Percentiles rank a stretch among this genome's conserved stretches.
Conservation (phyloP, 92 coral and sea anemone species). For the Siderastrea radians region DNA sequence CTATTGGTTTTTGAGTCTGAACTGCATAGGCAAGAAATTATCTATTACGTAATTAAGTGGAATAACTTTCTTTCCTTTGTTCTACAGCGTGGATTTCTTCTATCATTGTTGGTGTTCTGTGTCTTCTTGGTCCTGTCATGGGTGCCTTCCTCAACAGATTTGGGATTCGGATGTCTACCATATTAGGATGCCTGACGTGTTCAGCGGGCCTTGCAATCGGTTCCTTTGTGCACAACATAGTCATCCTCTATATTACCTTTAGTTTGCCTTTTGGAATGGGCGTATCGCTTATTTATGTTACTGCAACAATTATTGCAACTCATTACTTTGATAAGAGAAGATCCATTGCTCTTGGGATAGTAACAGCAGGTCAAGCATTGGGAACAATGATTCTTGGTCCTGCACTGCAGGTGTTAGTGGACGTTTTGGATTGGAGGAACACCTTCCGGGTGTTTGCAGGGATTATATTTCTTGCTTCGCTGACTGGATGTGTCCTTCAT, state of each 20-base stretch:
- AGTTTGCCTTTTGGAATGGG: constrained; percentile 58
- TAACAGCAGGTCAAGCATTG: constrained; percentile 44
- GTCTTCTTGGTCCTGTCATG: constrained; percentile 40
- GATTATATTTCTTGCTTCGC: background rate
- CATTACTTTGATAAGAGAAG: constrained; percentile 49
- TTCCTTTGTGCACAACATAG: background rate
- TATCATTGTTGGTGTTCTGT: constrained; percentile 21
- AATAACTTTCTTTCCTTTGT: background rate
- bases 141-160: constrained; percentile 37
- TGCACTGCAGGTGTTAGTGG: constrained; percentile 34
- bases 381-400: constrained; percentile 66
- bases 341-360: constrained; percentile 54
- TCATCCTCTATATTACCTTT: constrained; percentile 47
- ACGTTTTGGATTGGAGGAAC: constrained; percentile 53
- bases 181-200: constrained; percentile 13
- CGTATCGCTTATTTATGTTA: constrained; percentile 17
- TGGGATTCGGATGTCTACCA: background rate
- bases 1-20: too few relatives aligned
- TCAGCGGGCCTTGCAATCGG: constrained; percentile 15
- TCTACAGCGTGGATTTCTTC: constrained; percentile 70
- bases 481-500: constrained; percentile 26
- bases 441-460: constrained; percentile 60
- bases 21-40: too few relatives aligned
- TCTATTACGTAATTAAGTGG: too few relatives aligned
- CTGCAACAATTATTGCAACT: constrained; percentile 12